Evolutionary conservation across 2,113 vertebrate genomes (phyloP), one percentile per base, ranked within the genome.

Genomic region (Apistogramma diplotaenia): DNA sequence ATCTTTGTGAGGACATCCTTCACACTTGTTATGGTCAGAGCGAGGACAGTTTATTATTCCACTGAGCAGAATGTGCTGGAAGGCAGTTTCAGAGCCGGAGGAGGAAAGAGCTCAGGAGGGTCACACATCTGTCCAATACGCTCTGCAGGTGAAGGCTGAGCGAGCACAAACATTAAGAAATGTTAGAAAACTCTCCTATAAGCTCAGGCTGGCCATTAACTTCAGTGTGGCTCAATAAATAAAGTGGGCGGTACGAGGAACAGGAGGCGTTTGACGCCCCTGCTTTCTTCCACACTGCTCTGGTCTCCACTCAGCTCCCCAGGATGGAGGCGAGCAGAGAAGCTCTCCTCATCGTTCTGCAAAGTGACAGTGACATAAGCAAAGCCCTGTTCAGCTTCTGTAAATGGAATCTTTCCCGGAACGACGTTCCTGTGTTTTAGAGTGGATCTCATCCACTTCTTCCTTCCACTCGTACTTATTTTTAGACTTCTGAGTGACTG

Each of bases 1-100:
- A 71, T 79, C 55, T 55, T 74, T 21, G 79, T 56, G 83, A 84
- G 82, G 83, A 87, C 77, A 8, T 31, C 25, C 21, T 40, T 29
- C 27, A 19, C 18, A 15, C 46, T 23, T 51, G 74, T 76, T 60
- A 51, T 33, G 12, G 74, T 75, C 59, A 56, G 54, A 51, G 43
- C 18, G 12, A 70, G 40, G 49, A 29, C 13, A 46, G 65, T 49
- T 70, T 51, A 70, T 70, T 70, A n/a, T 70, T 70, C 70, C 79
- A 33, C 49, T 65, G 31, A 31, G 35, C 79, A 75, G 54, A 61
- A 73, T 16, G 56, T 40, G 57, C 9, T 15, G 21, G 21, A 74
- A 53, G 8, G 43, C 57, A 19, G 54, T 73, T 79, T 59, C 9
- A 74, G 55, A 65, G 10, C 25, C 13, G 35, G 25, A 46, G 19